Evolutionary conservation across 2,113 vertebrate species (phyloP).

Genomic region (Oxyruncus cristatus): DNA sequence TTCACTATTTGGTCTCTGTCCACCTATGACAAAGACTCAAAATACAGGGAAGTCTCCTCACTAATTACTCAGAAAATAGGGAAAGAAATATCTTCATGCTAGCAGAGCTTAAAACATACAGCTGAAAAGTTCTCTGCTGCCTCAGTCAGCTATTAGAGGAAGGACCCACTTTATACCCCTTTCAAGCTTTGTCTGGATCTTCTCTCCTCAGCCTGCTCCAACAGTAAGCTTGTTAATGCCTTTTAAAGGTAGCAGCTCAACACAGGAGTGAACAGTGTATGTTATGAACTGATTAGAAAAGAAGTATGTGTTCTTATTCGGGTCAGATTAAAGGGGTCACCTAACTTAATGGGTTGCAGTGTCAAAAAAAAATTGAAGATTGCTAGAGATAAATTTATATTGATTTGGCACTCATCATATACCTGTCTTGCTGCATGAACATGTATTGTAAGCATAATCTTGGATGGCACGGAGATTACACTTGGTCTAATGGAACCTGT

Average conservation of each 20-base stretch:
- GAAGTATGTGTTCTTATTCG: neutral
- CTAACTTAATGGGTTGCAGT: neutral
- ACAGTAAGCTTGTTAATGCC: neutral
- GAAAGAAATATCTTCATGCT: neutral
- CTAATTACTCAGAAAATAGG: neutral
- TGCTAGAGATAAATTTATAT: neutral
- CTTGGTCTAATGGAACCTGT: neutral
- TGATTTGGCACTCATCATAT: neutral
- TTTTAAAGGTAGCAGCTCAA: neutral
- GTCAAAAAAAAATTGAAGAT: neutral
- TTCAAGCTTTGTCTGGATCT: neutral
- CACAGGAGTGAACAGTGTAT: neutral
- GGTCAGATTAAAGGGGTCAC: neutral
- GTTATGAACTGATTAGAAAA: neutral
- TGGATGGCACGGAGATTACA: neutral
- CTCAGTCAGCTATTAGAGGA: neutral
- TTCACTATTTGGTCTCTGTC: neutral
- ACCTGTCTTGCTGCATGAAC: neutral
- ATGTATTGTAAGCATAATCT: neutral
- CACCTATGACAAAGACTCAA: neutral
- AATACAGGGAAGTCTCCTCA: neutral
- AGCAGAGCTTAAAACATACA: neutral
- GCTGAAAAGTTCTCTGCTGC: neutral
- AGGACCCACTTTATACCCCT: neutral
- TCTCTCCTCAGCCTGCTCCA: neutral